Evolutionary conservation across 2,888 invertebrate species (phyloP).

Genomic region (Sialis lutaria): DNA sequence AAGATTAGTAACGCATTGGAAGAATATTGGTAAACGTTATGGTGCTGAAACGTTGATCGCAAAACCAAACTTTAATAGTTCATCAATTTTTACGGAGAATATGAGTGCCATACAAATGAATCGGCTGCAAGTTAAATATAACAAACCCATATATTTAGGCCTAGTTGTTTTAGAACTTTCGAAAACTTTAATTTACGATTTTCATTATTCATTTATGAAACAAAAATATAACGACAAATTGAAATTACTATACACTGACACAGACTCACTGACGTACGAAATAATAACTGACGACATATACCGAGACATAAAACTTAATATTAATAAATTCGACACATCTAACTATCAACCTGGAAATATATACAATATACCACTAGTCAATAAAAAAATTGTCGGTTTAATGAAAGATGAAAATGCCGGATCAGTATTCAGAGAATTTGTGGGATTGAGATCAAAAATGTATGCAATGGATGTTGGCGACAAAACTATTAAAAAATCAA

Average conservation of each 20-base stretch:
- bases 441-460: conserved; percentile 9
- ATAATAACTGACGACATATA: conserved; percentile 19
- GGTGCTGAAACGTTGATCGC: conserved; percentile 17
- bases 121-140: conserved; percentile 13
- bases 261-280: conserved; percentile 16
- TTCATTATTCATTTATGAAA: conserved; percentile 19
- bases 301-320: conserved; percentile 13
- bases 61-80: conserved; percentile 17
- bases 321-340: conserved; percentile 17
- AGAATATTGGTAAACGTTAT: conserved; percentile 10
- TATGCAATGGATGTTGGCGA: neutral
- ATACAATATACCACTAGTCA: conserved; percentile 11
- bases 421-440: conserved; percentile 5
- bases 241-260: conserved; percentile 16
- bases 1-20: conserved; percentile 13
- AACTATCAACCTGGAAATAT: conserved; percentile 13
- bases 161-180: conserved; percentile 21
- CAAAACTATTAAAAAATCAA: neutral
- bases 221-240: conserved; percentile 13
- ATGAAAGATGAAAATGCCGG: conserved; percentile 8
- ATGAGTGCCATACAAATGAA: conserved; percentile 18
- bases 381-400: conserved; percentile 10
- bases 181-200: conserved; percentile 22
- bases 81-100: conserved; percentile 17
- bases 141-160: conserved; percentile 23